These are phyloP conservation scores for Eurypyga helias DNA, from an alignment of 2,113 vertebrate genomes.

Conservation along the genomic window DNA sequence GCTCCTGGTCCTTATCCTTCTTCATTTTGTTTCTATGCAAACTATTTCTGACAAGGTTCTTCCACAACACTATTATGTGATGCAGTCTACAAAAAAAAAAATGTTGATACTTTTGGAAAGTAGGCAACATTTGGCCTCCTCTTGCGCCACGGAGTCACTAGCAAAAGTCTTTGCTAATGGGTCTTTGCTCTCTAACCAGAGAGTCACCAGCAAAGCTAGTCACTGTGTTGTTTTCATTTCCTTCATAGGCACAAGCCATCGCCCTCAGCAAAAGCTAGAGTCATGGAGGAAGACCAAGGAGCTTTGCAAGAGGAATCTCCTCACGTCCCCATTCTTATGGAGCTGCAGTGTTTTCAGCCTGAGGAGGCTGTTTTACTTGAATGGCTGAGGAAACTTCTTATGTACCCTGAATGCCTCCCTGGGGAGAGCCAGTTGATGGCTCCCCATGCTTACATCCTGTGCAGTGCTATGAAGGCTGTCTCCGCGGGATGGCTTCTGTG, in stretches of 20 bases:
- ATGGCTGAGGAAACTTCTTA: not conserved
- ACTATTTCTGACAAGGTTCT: not conserved
- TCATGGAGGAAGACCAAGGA: not conserved
- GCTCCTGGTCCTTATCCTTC: not conserved
- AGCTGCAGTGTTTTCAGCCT: not conserved
- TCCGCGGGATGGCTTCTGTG: not conserved
- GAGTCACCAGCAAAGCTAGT: not conserved
- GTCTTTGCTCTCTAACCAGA: not conserved
- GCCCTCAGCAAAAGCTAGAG: not conserved
- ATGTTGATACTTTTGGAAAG: not conserved
- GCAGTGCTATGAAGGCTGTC: not conserved
- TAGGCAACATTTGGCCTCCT: not conserved
- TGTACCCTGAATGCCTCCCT: not conserved
- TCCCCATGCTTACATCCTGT: not conserved
- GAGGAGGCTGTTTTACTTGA: not conserved
- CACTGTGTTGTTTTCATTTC: not conserved
- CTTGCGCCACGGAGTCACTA: not conserved
- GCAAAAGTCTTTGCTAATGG: no score
- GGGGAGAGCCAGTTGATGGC: not conserved
- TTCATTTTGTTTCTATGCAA: not conserved
- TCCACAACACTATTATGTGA: not conserved
- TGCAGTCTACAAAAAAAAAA: not conserved
- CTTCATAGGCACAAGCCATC: not conserved
- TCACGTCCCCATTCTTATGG: accelerated
- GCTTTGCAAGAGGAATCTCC: not conserved